phyloP scores from a whole-genome alignment of 2,113 vertebrate genomes.

The Indri indri region DNA sequence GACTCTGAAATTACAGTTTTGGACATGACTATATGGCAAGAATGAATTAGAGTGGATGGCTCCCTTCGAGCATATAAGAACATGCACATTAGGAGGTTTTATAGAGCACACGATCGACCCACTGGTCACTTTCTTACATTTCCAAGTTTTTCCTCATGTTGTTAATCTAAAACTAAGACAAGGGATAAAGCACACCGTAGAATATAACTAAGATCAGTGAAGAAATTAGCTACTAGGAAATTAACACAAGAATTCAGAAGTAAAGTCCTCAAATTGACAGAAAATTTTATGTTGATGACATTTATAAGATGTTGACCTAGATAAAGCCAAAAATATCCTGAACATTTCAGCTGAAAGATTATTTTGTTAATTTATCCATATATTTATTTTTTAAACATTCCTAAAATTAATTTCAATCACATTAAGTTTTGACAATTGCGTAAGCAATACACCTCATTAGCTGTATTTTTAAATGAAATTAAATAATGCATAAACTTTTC shows the following conservation, averaged over 20 bases:
- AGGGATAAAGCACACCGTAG: background rate
- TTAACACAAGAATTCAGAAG: background rate
- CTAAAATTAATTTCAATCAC: background rate
- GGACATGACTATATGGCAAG: background rate
- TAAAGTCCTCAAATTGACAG: background rate
- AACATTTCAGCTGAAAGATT: background rate
- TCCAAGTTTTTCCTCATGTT: background rate
- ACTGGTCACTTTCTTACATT: background rate
- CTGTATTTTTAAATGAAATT: background rate
- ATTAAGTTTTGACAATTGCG: background rate
- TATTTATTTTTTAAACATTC: background rate
- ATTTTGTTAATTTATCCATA: background rate
- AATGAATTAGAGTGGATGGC: background rate
- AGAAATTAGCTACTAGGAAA: background rate
- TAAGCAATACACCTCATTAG: background rate
- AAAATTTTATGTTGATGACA: background rate
- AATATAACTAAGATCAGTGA: background rate
- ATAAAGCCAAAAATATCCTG: background rate
- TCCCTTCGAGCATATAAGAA: background rate
- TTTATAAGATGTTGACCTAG: background rate
- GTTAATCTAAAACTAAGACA: background rate
- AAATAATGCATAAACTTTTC: background rate
- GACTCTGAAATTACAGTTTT: background rate
- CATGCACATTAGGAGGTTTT: rapidly evolving
- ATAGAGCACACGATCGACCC: rapidly evolving